A percentile compares a stretch with the other conserved stretches of the same genome.
phyloP scores from a whole-genome alignment of 2,888 invertebrate genomes.

The Mongoloraphidia duomilia region DNA sequence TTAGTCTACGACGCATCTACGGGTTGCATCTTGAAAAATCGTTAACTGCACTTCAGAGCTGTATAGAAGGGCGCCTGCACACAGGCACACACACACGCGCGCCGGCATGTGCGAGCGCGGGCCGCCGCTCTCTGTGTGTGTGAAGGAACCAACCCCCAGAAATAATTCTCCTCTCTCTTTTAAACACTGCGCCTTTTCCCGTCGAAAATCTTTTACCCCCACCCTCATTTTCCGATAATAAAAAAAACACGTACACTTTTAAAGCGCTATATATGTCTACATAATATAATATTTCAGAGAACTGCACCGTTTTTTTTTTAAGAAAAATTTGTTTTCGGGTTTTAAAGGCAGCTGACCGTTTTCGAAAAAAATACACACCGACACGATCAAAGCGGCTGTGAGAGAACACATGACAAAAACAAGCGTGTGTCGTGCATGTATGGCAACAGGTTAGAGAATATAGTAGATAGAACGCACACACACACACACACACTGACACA shows the following conservation, averaged over 20 bases:
- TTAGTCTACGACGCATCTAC: conserved; percentile 27
- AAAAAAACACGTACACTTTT: background rate
- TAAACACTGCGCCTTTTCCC: conserved; percentile 7
- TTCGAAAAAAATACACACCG: too few species aligned
- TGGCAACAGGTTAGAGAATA: too few species aligned
- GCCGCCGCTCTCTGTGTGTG: background rate
- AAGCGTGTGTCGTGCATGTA: too few species aligned
- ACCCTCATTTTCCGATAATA: conserved; percentile 4
- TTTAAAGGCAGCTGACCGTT: too few species aligned
- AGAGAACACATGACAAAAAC: too few species aligned
- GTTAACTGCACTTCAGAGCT: conserved; percentile 25
- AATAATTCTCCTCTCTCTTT: conserved; percentile 9
- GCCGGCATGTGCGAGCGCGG: background rate
- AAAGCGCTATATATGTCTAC: too few species aligned
- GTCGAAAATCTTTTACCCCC: conserved; percentile 13
- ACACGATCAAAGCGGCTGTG: too few species aligned
- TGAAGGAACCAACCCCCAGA: conserved; percentile 9
- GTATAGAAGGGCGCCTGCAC: background rate
- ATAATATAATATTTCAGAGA: too few species aligned
- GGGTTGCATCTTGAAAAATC: conserved; percentile 34
- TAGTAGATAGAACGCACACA: background rate
- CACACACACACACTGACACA: background rate
- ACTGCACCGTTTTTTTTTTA: too few species aligned
- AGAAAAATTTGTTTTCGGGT: too few species aligned
- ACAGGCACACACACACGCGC: background rate